Conservation (phyloP, 2,888 invertebrate genomes). For the Apoderus coryli region DNA sequence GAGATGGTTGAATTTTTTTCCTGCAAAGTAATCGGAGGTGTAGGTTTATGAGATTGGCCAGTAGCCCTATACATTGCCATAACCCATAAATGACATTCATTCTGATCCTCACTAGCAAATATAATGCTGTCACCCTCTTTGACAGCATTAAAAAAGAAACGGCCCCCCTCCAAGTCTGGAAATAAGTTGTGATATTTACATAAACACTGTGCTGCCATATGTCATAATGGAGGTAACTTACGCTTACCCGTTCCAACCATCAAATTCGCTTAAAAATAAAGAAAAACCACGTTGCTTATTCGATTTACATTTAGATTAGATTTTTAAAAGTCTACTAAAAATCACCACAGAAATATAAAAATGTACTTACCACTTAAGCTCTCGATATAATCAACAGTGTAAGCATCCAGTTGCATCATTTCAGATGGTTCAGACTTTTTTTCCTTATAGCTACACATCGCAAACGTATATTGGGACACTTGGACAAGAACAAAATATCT, state of each 20-base stretch:
- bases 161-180: constrained; percentile 79
- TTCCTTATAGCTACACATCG: constrained; percentile 98
- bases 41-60: constrained; percentile 97
- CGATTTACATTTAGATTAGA: too few species aligned
- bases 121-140: constrained; percentile 96
- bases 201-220: constrained; percentile 11
- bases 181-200: constrained; percentile 19
- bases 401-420: constrained; percentile 99
- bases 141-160: constrained; percentile 96
- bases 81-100: constrained; percentile 97
- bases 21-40: constrained; percentile 67
- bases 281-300: too few species aligned
- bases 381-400: constrained; percentile 98
- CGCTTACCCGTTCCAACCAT: constrained; percentile 83
- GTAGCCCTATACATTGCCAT: constrained; percentile 99
- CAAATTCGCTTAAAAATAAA: constrained; percentile 56
- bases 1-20: constrained; percentile 77
- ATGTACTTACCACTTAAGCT: constrained; percentile 81
- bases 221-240: constrained; percentile 25
- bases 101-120: constrained; percentile 93
- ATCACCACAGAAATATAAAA: too few species aligned
- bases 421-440: constrained; percentile 99
- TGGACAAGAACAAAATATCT: constrained; percentile 97
- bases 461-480: constrained; percentile 99
- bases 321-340: too few species aligned